These are phyloP conservation scores for Heliconius nattereri DNA, from an alignment of 1,140 invertebrate species.

Conservation along the genomic window DNA sequence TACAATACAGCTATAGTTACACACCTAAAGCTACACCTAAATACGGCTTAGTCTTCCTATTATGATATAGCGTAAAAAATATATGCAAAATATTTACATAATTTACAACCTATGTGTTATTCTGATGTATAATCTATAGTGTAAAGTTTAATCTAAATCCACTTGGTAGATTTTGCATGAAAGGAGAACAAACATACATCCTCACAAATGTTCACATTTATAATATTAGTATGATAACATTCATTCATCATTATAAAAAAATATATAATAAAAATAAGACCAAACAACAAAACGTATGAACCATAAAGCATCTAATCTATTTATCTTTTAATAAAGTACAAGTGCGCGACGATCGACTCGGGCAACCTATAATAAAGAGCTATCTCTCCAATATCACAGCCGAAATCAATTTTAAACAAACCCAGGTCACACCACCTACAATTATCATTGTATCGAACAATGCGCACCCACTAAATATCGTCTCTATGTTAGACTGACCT, in stretches of 20 bases:
- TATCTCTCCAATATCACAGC: constrained; percentile 55
- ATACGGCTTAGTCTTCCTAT: too few species aligned
- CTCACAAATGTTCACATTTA: too few species aligned
- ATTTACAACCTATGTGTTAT: too few species aligned
- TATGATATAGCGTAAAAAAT: too few species aligned
- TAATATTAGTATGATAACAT: too few species aligned
- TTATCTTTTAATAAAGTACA: background rate
- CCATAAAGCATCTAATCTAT: background rate
- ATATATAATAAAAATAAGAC: background rate
- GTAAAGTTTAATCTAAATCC: too few species aligned
- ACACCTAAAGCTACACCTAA: too few species aligned
- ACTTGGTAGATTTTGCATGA: too few species aligned
- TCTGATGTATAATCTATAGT: too few species aligned
- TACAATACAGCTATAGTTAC: too few species aligned
- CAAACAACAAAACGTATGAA: background rate
- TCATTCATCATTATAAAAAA: background rate
- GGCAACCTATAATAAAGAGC: constrained; percentile 65
- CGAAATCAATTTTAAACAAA: constrained; percentile 80
- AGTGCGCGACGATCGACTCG: background rate
- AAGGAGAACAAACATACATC: too few species aligned
- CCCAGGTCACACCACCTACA: constrained; percentile 71
- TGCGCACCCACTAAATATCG: constrained; percentile 61
- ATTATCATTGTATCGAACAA: constrained; percentile 71
- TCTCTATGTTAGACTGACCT: constrained; percentile 62
- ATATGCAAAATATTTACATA: too few species aligned